phyloP scores from a whole-genome alignment of 2,113 vertebrate species.

The Phaethon lepturus region DNA sequence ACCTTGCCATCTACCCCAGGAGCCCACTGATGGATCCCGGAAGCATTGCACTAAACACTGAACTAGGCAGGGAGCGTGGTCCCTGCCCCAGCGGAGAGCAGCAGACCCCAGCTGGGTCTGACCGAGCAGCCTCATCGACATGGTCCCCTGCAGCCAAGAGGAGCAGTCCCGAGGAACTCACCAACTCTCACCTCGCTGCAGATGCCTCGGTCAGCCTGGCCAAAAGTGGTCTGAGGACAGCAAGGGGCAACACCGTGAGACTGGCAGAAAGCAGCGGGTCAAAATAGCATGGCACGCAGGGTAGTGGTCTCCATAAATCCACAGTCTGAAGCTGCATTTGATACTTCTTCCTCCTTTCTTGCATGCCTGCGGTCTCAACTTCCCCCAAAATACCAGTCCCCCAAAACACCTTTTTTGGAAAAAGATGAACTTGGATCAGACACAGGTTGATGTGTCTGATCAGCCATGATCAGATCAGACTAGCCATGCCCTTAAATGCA shows the following conservation, averaged over 20 bases:
- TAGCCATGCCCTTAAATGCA: background rate
- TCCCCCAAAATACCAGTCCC: background rate
- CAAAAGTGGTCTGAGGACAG: background rate
- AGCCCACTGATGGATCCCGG: background rate
- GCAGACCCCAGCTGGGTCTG: accelerated
- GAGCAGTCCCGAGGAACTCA: background rate
- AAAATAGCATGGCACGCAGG: accelerated
- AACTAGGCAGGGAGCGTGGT: background rate
- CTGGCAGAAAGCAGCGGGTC: background rate
- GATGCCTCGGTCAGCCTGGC: background rate
- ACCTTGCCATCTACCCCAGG: background rate
- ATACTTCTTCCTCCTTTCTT: background rate
- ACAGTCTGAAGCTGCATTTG: background rate
- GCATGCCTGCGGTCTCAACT: accelerated
- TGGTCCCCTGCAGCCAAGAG: background rate
- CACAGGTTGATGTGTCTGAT: background rate
- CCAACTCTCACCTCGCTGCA: background rate
- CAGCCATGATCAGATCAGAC: background rate
- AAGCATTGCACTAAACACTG: background rate
- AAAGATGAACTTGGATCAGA: background rate
- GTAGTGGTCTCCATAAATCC: background rate
- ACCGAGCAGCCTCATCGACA: accelerated
- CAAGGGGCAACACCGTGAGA: background rate
- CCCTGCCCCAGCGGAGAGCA: background rate
- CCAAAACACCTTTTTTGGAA: accelerated